phyloP scores from a whole-genome alignment of 2,888 invertebrate genomes.

The Allacma fusca region DNA sequence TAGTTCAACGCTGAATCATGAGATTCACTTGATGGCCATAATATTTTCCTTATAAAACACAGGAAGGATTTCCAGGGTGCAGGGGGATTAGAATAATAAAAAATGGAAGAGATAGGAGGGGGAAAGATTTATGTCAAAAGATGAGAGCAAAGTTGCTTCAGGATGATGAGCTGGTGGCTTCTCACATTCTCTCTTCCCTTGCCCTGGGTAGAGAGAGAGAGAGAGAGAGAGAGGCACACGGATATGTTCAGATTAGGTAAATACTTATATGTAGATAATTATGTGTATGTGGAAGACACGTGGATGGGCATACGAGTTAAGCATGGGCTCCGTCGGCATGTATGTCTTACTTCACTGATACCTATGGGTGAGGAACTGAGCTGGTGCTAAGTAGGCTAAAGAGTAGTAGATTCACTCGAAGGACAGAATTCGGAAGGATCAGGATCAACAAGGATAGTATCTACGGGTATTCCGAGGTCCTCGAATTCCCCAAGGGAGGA shows the following conservation, averaged over 20 bases:
- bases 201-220: neutral
- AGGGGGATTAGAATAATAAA: slow-evolving; percentile 4
- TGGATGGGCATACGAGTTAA: too few relatives aligned
- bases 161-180: neutral
- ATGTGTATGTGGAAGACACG: too few relatives aligned
- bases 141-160: neutral
- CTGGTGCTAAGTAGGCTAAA: neutral
- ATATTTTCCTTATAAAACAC: slow-evolving; percentile 4
- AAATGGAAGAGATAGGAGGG: neutral
- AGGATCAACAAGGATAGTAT: neutral
- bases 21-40: neutral
- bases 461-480: neutral
- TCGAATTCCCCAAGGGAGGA: neutral
- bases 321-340: too few relatives aligned
- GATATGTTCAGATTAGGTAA: too few relatives aligned
- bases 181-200: neutral
- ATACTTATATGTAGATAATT: too few relatives aligned
- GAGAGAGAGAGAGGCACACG: too few relatives aligned
- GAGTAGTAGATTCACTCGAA: neutral
- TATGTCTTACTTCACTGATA: too few relatives aligned
- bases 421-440: neutral
- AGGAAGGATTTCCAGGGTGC: neutral
- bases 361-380: too few relatives aligned
- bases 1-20: too few relatives aligned
- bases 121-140: neutral